phyloP scores from a whole-genome alignment of 2,797 vertebrate species.

The Setipinna tenuifilis region DNA sequence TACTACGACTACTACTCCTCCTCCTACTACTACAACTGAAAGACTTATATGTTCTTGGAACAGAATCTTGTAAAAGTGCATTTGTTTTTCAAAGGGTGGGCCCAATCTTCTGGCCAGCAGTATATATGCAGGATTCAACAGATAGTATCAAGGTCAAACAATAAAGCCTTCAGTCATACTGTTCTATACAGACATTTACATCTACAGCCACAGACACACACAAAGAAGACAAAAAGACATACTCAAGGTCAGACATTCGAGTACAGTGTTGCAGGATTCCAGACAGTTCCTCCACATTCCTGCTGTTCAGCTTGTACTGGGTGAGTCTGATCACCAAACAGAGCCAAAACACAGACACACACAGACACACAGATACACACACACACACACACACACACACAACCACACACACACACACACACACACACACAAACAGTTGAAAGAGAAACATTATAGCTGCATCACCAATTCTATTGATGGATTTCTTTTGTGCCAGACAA shows the following conservation, averaged over 20 bases:
- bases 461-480: background rate
- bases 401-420: background rate
- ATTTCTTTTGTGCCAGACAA: background rate
- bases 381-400: background rate
- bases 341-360: too few species aligned
- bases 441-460: background rate
- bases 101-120: too few species aligned
- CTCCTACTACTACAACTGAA: too few species aligned
- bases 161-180: background rate
- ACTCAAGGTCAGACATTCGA: conserved; percentile 80
- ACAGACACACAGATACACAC: background rate
- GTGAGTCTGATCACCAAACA: conserved; percentile 69
- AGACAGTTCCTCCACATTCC: conserved; percentile 69
- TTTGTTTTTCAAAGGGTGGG: too few species aligned
- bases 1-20: too few species aligned
- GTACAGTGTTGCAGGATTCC: conserved; percentile 66
- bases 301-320: conserved; percentile 66
- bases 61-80: too few species aligned
- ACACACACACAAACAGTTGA: background rate
- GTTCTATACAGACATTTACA: too few species aligned
- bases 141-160: background rate
- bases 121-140: too few species aligned
- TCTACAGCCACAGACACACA: too few species aligned
- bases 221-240: conserved; percentile 55
- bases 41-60: too few species aligned